phyloP scores from a whole-genome alignment of 2,113 vertebrate genomes.

The Brevimyrus niger region DNA sequence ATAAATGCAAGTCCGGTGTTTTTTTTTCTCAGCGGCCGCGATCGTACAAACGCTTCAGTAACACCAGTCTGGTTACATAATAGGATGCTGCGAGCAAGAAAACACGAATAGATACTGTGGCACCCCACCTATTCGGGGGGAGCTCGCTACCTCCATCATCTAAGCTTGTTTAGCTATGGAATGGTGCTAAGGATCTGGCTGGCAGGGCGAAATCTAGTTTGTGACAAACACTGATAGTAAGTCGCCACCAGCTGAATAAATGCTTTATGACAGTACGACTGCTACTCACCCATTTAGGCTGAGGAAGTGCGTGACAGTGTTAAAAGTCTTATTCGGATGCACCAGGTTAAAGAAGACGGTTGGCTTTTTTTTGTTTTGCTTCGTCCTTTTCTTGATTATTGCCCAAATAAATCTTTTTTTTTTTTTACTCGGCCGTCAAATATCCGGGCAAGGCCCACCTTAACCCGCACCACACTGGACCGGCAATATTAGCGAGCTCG shows the following conservation, averaged over 20 bases:
- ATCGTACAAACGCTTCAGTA: not conserved
- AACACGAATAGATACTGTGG: not conserved
- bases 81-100: slow-evolving; percentile 2
- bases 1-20: not conserved
- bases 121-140: slow-evolving; percentile 5
- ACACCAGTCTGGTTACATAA: not conserved
- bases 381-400: slow-evolving; percentile 25
- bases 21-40: not conserved
- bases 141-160: not conserved
- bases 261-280: not conserved
- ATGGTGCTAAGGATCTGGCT: not conserved
- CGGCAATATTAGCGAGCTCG: slow-evolving; percentile 17
- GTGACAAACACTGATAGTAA: not conserved
- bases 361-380: not conserved
- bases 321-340: not conserved
- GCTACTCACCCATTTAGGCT: slow-evolving; percentile 20
- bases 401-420: slow-evolving; percentile 13
- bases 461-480: slow-evolving; percentile 31
- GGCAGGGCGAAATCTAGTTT: not conserved
- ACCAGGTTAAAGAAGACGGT: not conserved
- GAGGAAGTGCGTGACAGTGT: slow-evolving; percentile 14
- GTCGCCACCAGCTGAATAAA: not conserved
- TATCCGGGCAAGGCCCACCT: slow-evolving; percentile 51
- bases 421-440: slow-evolving; percentile 33
- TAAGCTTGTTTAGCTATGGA: not conserved